These are phyloP conservation scores for Tetramorium alpestre DNA, from an alignment of 1,140 invertebrate species.

Conservation along the genomic window DNA sequence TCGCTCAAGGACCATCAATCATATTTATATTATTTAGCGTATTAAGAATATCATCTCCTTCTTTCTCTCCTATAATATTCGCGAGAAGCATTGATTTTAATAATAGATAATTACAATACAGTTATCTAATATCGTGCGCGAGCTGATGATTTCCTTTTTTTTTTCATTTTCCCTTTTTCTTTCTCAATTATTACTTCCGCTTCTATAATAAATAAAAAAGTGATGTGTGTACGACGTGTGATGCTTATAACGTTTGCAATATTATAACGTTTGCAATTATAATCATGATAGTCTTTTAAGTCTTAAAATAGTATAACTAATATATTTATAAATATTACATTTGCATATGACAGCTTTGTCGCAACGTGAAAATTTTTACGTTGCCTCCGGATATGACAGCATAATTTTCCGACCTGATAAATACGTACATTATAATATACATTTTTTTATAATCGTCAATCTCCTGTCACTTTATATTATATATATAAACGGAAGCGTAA, in stretches of 20 bases:
- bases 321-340: neutral
- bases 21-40: slow-evolving; percentile 3
- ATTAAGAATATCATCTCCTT: neutral
- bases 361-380: neutral
- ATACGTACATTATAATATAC: neutral
- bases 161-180: neutral
- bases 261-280: neutral
- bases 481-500: neutral
- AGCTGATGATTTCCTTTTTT: neutral
- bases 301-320: neutral
- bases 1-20: neutral
- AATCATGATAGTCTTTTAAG: neutral
- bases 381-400: neutral
- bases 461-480: neutral
- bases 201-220: neutral
- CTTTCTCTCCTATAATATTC: neutral
- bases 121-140: slow-evolving; percentile 1
- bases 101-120: neutral
- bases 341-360: neutral
- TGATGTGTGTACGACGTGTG: too few species aligned
- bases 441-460: slow-evolving; percentile 10
- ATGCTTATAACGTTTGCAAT: neutral
- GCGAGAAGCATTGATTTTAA: neutral
- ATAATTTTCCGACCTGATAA: neutral
- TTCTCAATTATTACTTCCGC: neutral